These are phyloP conservation scores for Caiman crocodilus DNA, from an alignment of 2,797 vertebrate species.

Conservation along the genomic window DNA sequence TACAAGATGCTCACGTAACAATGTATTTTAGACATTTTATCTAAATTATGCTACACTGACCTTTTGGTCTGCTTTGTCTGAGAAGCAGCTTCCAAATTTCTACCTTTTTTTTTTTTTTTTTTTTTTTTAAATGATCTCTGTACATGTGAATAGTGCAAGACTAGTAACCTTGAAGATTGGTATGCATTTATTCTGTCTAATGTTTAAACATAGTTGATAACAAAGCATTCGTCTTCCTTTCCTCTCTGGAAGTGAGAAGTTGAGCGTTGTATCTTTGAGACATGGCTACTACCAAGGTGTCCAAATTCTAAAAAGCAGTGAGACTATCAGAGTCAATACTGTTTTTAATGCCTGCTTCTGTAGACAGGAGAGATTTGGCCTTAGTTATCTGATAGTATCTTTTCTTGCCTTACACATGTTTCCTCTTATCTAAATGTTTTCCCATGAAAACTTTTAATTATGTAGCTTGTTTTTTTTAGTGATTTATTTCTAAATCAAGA, in stretches of 20 bases:
- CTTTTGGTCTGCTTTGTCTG: neutral
- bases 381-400: neutral
- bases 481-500: neutral
- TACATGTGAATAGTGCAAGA: neutral
- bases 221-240: neutral
- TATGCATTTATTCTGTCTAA: neutral
- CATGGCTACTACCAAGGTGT: neutral
- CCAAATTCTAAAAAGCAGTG: neutral
- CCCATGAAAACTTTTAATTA: neutral
- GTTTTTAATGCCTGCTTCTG: neutral
- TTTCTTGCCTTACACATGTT: rapidly evolving
- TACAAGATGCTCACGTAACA: neutral
- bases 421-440: neutral
- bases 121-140: neutral
- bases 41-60: neutral
- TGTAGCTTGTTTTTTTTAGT: neutral
- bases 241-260: neutral
- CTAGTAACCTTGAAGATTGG: neutral
- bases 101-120: neutral
- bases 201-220: neutral
- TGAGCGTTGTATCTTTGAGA: neutral
- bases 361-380: neutral
- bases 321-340: neutral
- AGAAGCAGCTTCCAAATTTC: neutral
- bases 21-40: neutral